Base-by-base conservation (phyloP, 2,888 invertebrate species). In the Hypsopygia costalis region DNA sequence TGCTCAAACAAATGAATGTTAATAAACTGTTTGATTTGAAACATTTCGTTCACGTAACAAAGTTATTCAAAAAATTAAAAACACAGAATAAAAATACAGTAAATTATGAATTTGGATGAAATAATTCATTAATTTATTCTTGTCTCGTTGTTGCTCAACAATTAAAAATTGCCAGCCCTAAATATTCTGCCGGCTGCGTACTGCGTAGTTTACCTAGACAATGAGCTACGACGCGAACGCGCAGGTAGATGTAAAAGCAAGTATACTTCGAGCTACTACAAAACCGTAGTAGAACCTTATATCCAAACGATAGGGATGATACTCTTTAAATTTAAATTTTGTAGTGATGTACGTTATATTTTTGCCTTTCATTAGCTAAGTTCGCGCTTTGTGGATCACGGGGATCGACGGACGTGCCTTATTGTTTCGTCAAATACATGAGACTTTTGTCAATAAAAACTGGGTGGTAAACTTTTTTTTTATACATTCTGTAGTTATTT, bases 371-470 rank as follows among this genome's bases (percentile, higher is more conserved):
- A 87, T 88, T 88, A 87, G 88, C 82, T 78, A 77, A 81, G 86
- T 87, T 87, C 80, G 85, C 81, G 81, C 83, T 83, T 77, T 82
- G 74, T 73, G 81, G 80, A 85, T 83, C 85, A 81, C 81, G 86
- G 73, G 79, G 85, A 81, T 71, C 70, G 64, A 68, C 69, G 69
- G 72, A 83, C 81, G 78, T 79, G 76, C 72, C 70, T 72, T 79
- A 80, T 86, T 86, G 83, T 86, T 85, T 87, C 76, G 80, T 78
- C 79, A 76, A 78, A 81, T 78, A 80, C 75, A 81, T 80, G 77
- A 78, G 81, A 78, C 71, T 81, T 79, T 74, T 76, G 78, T 80
- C 80, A 83, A 82, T 82, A 85, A 77, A 80, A 67, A 64, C 61
- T 76, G 80, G 79, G 81, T 77, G 81, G 79, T 64, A 62, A 67